Evolutionary conservation across 2,797 vertebrate species (phyloP), one percentile per base, ranked within the genome.

Genomic region (Halcyon chelicuti): DNA sequence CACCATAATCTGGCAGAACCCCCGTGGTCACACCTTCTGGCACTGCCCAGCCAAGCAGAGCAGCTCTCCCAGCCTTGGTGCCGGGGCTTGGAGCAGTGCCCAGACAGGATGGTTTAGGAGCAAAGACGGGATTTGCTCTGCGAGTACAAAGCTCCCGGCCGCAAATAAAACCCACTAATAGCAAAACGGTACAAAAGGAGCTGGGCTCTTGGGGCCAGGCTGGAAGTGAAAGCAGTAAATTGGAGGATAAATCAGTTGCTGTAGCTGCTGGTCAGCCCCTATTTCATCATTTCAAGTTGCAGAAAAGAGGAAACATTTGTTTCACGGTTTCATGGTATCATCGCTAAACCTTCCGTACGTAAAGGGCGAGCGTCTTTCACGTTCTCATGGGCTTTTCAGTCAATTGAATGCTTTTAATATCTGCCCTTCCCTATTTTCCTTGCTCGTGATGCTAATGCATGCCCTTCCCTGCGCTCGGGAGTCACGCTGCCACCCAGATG

Each of bases 221-320:
- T 80, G 76, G 54, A 39, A 91, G 88, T 55, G 90, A 90, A 88
- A 78, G 90, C 86, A 90, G 86, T 94, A 97, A 96, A 96, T 90
- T 28, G 92, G 70, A 86, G 90, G 90, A 94, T 93, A 86, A 90
- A 90, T 63, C 7, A 1, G 47, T 52, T 86, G 79, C 57, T 1
- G 54, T 18, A 47, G 86, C 86, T 80, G 88, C 88, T 86, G 93
- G 76, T 77, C 86, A 83, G 93, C 82, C 82, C 15, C 0, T 40
- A 90, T 90, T 94, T 93, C 92, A 93, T 55, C 62, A 52, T 61
- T 86, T 51, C 55, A 42, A 84, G 88, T 25, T 46, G 79, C 91
- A 83, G 72, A 61, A 77, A 74, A 94, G 85, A 83, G 90, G 91
- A 90, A 92, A 77, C 10, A 1, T 68, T 75, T 78, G 75, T 57